phyloP scores from a whole-genome alignment of 2,888 invertebrate genomes.

The Thysanoteuthis rhombus region DNA sequence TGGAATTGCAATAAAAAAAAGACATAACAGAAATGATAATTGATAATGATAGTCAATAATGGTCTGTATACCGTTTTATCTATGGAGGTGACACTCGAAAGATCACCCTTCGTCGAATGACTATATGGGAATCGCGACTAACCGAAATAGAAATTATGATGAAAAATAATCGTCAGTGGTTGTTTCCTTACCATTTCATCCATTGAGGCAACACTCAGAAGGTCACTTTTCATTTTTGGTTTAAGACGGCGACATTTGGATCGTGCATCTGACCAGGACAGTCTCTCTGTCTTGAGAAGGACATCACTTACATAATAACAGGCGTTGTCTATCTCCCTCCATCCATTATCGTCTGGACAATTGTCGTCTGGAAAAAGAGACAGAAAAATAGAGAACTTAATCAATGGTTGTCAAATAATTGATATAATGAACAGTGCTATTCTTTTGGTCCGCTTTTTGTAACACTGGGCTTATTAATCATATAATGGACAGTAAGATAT shows the following conservation, averaged over 20 bases:
- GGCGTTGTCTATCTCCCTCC: conserved; percentile 29
- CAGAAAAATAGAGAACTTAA: neutral
- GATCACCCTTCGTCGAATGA: too few relatives aligned
- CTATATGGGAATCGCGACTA: too few relatives aligned
- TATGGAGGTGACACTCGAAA: too few relatives aligned
- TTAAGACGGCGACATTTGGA: conserved; percentile 39
- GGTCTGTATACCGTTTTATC: too few relatives aligned
- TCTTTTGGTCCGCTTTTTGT: too few relatives aligned
- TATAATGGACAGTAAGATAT: too few relatives aligned
- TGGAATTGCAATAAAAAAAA: too few relatives aligned
- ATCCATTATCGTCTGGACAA: conserved; percentile 37
- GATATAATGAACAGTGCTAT: too few relatives aligned
- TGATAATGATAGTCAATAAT: too few relatives aligned
- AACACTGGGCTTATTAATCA: too few relatives aligned
- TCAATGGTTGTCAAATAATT: too few relatives aligned
- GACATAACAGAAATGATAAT: too few relatives aligned
- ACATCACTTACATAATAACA: conserved; percentile 45
- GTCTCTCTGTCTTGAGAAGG: conserved; percentile 39
- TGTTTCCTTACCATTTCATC: conserved; percentile 43
- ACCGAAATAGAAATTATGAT: conserved; percentile 37
- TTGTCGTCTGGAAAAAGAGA: conserved; percentile 34
- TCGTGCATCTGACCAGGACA: conserved; percentile 42
- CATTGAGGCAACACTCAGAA: conserved; percentile 38
- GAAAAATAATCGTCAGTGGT: conserved; percentile 50
- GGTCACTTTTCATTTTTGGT: conserved; percentile 35